Base-by-base conservation (phyloP, 2,888 invertebrate species). In the Charanyca ferruginea region DNA sequence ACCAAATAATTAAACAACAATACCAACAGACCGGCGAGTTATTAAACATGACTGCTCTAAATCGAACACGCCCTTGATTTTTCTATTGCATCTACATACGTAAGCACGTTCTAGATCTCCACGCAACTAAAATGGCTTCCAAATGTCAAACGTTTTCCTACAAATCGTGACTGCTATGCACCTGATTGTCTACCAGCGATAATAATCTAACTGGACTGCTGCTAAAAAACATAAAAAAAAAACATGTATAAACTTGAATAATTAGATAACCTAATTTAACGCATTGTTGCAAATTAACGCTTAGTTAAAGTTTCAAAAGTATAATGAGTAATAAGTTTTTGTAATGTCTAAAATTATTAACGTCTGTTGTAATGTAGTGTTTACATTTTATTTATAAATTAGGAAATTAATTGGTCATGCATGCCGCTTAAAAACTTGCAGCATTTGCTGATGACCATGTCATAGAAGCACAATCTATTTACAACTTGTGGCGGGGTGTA, bases 81-180 rank as follows among this genome's bases (percentile, higher is more conserved):
- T 79, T 78, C 65, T 53, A 75, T 79, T 79, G 23, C 62, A 80
- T 73, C 60, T 70, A 69, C 69, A 51, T 66, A 62, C 66, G 72
- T 69, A n/a, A n/a, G n/a, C n/a, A 67, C 63, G 65, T 77, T 84
- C 83, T 81, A 73, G 85, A 81, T 77, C 69, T 61, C 67, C 32
- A 54, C 62, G 62, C 68, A 53, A 71, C 51, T 66, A 72, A 78
- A 80, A 80, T 66, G 61, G 70, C 67, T 72, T 64, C 59, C 69
- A 87, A 87, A 85, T 87, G 83, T 85, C 85, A 87, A 79, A 80
- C 61, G 69, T 74, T 79, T 80, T 71, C 81, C 75, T 53, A 64
- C 55, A 52, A 75, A 69, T 83, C 84, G 85, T 85, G 83, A 85
- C 79, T 79, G 51, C 70, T 74, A 63, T 75, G 45, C 75, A 72